A percentile compares a stretch with the other conserved stretches of the same genome.
Conservation (phyloP, 2,888 invertebrate species). For the Steinernema scapterisci region DNA sequence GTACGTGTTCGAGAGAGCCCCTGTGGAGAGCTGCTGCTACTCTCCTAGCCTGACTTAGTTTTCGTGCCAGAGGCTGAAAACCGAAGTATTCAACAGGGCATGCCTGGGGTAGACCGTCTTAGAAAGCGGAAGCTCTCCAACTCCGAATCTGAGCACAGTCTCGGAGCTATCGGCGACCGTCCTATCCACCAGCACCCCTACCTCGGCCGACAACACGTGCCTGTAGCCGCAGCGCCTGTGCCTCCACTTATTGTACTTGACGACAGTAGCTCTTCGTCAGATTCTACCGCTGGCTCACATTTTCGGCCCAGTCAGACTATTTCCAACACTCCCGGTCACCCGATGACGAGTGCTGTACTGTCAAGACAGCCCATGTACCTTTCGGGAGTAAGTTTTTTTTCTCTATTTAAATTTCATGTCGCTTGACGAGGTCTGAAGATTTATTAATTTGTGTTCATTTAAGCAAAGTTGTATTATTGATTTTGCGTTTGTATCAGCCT, state of each 20-base stretch:
- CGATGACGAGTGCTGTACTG: conserved; percentile 29
- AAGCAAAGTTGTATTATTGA: too few species aligned
- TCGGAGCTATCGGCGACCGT: conserved; percentile 8
- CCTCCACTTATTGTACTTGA: conserved; percentile 13
- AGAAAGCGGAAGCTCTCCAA: conserved; percentile 31
- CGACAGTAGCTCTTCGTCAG: neutral
- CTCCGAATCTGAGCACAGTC: conserved; percentile 3
- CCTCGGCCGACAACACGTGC: conserved; percentile 8
- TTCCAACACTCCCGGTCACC: conserved; percentile 11
- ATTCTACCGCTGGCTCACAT: conserved; percentile 18
- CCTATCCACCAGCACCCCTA: conserved; percentile 21
- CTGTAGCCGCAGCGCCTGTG: conserved; percentile 16
- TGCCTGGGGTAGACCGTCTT: conserved; percentile 27
- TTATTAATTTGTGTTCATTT: too few species aligned
- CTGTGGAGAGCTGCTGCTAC: conserved; percentile 21
- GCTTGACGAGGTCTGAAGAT: too few species aligned
- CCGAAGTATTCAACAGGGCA: conserved; percentile 6
- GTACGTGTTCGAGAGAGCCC: conserved; percentile 20
- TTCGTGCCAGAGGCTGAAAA: conserved; percentile 26
- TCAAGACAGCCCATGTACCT: neutral
- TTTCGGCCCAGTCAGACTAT: neutral
- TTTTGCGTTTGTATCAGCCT: too few species aligned
- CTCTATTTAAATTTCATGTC: too few species aligned
- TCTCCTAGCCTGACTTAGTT: conserved; percentile 16
- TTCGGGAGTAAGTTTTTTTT: neutral